Conservation (phyloP, 2,113 vertebrate genomes). For the Arothron firmamentum region DNA sequence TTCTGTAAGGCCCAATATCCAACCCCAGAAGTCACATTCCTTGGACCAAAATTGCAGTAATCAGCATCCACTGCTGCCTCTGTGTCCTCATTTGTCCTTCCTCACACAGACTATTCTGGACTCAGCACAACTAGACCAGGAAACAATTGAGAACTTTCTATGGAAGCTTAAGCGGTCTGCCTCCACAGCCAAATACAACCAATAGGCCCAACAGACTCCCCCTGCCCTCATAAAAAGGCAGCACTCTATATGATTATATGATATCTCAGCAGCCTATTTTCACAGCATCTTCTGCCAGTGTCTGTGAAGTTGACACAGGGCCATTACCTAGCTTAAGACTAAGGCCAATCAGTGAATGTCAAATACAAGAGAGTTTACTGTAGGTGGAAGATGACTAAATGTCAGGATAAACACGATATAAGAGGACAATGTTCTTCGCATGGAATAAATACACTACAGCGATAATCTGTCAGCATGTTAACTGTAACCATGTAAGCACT, state of each 20-base stretch:
- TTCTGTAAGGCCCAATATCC: constrained; percentile 2
- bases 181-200: constrained; percentile 35
- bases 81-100: constrained; percentile 47
- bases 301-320: not conserved
- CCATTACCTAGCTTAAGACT: constrained; percentile 54
- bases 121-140: constrained; percentile 63
- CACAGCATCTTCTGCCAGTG: constrained; percentile 10
- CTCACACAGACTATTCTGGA: constrained; percentile 60
- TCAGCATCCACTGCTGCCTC: constrained; percentile 57
- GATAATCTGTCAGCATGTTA: not conserved
- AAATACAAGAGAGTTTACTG: no score
- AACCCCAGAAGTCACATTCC: constrained; percentile 56
- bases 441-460: no score
- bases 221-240: not conserved
- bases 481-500: not conserved
- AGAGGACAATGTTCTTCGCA: no score
- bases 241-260: constrained; percentile 39
- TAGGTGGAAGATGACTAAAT: no score
- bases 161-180: constrained; percentile 46
- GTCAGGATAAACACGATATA: no score
- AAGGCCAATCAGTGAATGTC: constrained; percentile 37
- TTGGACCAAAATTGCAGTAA: constrained; percentile 44
- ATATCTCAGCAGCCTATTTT: constrained; percentile 32
- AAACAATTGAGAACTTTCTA: constrained; percentile 76
- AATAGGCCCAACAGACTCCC: constrained; percentile 19